These are phyloP conservation scores for Neuroterus valhalla DNA, from an alignment of 1,140 invertebrate species.

Conservation along the genomic window DNA sequence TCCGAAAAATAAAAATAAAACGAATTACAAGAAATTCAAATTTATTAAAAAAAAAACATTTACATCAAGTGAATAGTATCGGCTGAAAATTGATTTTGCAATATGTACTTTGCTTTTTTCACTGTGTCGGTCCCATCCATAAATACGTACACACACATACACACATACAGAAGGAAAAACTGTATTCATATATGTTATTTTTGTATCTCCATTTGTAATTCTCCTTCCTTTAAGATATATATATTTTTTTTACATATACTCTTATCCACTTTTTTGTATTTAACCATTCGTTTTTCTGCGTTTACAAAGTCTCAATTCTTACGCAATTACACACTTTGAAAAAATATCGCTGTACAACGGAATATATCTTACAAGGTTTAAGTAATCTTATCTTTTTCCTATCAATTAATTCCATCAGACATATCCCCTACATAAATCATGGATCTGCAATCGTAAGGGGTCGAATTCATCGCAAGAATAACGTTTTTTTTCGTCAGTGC, in stretches of 20 bases:
- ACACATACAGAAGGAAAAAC: conserved; percentile 61
- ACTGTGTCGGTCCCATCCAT: not conserved
- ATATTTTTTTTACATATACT: conserved; percentile 54
- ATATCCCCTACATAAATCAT: not conserved
- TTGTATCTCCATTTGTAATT: conserved; percentile 48
- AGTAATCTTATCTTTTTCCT: conserved; percentile 4
- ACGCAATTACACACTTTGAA: conserved; percentile 64
- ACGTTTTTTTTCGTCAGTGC: not conserved
- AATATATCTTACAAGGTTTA: conserved; percentile 65
- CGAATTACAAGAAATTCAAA: too few relatives aligned
- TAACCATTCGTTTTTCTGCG: conserved; percentile 12
- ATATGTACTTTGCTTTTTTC: too few relatives aligned
- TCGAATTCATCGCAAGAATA: not conserved
- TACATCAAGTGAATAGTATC: too few relatives aligned
- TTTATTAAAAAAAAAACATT: too few relatives aligned
- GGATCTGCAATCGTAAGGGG: not conserved
- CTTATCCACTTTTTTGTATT: conserved; percentile 41
- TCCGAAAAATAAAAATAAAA: too few relatives aligned
- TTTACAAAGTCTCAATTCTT: conserved; percentile 55
- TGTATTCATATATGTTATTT: conserved; percentile 56
- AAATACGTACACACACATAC: conserved; percentile 47
- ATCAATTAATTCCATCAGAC: conserved; percentile 21
- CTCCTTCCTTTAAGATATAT: conserved; percentile 51
- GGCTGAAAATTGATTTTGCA: too few relatives aligned
- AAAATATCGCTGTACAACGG: conserved; percentile 72